These are phyloP conservation scores for Serrognathus titanus DNA, from an alignment of 2,888 invertebrate genomes.

Conservation along the genomic window DNA sequence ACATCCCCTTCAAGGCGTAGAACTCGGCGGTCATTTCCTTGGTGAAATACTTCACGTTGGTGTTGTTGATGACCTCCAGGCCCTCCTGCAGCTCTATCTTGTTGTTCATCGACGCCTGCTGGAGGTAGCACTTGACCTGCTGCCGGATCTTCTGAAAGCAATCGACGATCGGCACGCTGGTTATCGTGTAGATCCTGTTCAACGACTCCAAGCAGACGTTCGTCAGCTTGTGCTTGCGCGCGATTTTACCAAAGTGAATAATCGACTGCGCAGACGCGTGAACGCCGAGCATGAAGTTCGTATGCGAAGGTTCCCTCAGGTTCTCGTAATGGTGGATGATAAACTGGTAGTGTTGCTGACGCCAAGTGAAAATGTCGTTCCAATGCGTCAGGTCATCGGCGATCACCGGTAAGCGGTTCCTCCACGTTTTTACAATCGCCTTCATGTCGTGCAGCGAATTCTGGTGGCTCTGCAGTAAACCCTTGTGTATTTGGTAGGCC, in stretches of 20 bases:
- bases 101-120: conserved; percentile 73
- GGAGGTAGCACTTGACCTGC: conserved; percentile 93
- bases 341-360: conserved; percentile 95
- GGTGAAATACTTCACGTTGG: conserved; percentile 91
- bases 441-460: conserved; percentile 95
- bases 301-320: conserved; percentile 55
- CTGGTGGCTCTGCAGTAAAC: conserved; percentile 63
- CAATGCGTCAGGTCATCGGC: conserved; percentile 96
- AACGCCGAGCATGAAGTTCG: conserved; percentile 82
- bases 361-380: conserved; percentile 97
- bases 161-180: conserved; percentile 93
- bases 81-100: conserved; percentile 81
- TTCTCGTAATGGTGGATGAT: conserved; percentile 53
- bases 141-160: conserved; percentile 97
- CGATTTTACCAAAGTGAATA: conserved; percentile 95
- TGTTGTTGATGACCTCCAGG: conserved; percentile 91
- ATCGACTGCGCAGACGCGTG: conserved; percentile 90
- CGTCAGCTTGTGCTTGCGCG: conserved; percentile 88
- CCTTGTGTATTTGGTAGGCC: conserved; percentile 79
- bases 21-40: conserved; percentile 86
- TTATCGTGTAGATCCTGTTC: conserved; percentile 91
- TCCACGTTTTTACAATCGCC: conserved; percentile 98
- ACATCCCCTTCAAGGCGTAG: conserved; percentile 86
- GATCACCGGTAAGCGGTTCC: conserved; percentile 92
- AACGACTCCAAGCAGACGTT: conserved; percentile 88